Evolutionary conservation across 2,888 invertebrate genomes (phyloP), one percentile per base, ranked within the genome.

Genomic region (Tortricodes alternella): DNA sequence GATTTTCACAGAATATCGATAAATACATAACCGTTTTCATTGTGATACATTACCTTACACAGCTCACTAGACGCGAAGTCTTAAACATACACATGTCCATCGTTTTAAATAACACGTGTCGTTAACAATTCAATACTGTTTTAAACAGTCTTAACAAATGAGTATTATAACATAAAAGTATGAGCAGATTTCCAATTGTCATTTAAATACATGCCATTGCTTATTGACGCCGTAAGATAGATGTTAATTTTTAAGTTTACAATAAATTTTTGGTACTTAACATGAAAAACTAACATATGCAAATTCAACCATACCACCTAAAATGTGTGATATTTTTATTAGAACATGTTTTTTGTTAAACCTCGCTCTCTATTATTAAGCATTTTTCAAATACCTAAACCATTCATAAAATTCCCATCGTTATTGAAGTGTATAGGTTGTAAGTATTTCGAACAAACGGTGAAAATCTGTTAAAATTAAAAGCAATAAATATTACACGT

Each of bases 281-380:
- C 66, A 62, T 67, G 70, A 64, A 65, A 63, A 74, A 76, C 73
- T 71, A 71, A 73, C 73, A 74, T 78, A 79, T 87, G 87, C 1
- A 46, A 35, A 87, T 86, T 87, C 85, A 85, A 85, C 74, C 78
- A 80, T 80, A 85, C 86, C 85, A 88, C 83, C 86, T 80, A 80
- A 76, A 62, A 74, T 79, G 81, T 87, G 87, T 88, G 88, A 89
- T 88, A 85, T 85, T 82, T 74, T 78, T 79, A 65, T 69, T 73
- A 67, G 67, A 65, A 64, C 64, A 66, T 67, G 73, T 65, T 74
- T 76, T 74, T 73, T 61, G 66, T 73, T 71, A 64, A 65, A 71
- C 66, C 70, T 76, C 76, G 89, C 88, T 89, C 89, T 88, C 89
- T 89, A 85, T 74, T 73, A 66, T 67, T 66, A 59, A 62, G 59